Base-by-base conservation (phyloP, 2,888 invertebrate species). In the Euzophera pinguis region DNA sequence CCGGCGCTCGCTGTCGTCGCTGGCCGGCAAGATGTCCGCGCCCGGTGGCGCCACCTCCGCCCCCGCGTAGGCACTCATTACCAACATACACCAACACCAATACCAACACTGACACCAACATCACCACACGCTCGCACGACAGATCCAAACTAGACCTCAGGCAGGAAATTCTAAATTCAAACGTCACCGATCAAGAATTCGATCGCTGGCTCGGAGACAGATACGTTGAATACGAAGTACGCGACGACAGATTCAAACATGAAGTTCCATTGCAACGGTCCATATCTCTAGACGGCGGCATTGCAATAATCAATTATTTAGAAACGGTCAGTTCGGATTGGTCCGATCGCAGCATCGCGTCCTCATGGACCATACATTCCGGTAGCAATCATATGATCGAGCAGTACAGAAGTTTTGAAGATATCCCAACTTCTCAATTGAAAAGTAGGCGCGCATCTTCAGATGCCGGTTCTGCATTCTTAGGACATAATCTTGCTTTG, bases 1-100 rank as follows among this genome's bases (percentile, higher is more conserved):
- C 75, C 93, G 95, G 73, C 94, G 95, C 86, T 94, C 95, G 88
- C 91, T 95, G 75, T 94, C 96, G 73, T 93, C 95, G 75, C 91
- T 95, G 76, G 80, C 79, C 69, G 94, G 93, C 72, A 95, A 95
- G 91, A 94, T 95, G 93, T 93, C 95, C 75, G 75, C 92, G 71
- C 75, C 81, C 77, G 70, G 75, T 75, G 73, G 73, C 67, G 56
- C 81, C 81, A 57, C 83, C 81, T 57, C 84, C 84, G 70, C 78
- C 73, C 60, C 83, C 83, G 71, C 84, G 88, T 84, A 84, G 89
- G 57, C 81, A 84, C 73, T 83, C 87, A 56, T 61, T 73, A 67
- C 78, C 79, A 22, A 22, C 22, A 22, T 22, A 22, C 22, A 22
- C 22, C 22, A 22, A 22, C 52, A 45, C 62, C 55, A 48, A 52